Conservation (phyloP, 2,797 vertebrate species). For the Sparidentex hasta region DNA sequence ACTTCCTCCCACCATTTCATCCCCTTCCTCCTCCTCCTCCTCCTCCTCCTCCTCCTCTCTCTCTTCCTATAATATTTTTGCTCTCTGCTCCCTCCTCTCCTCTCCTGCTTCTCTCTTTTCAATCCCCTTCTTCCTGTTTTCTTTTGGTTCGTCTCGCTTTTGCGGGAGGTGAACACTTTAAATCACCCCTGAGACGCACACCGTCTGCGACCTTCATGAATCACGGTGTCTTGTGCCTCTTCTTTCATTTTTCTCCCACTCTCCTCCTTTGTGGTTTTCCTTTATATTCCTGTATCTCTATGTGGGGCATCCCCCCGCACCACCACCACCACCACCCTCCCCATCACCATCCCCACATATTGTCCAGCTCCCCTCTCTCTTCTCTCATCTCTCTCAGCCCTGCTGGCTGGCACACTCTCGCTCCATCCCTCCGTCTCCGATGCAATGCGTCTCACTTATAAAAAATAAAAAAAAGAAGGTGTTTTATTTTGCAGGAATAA, state of each 20-base stretch:
- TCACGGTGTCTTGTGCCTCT: conserved; percentile 53
- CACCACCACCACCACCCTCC: conserved; percentile 16
- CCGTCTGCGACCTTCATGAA: conserved; percentile 78
- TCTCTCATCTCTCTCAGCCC: conserved; percentile 51
- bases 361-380: conserved; percentile 58
- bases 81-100: conserved; percentile 19
- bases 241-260: conserved; percentile 59
- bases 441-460: conserved; percentile 43
- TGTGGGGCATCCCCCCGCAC: conserved; percentile 64
- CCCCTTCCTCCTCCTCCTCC: conserved; percentile 2
- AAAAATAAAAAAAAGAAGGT: conserved; percentile 27
- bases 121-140: conserved; percentile 27
- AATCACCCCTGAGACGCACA: conserved; percentile 75
- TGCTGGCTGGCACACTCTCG: conserved; percentile 26
- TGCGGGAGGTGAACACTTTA: conserved; percentile 73
- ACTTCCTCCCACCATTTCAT: conserved; percentile 60
- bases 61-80: conserved; percentile 26
- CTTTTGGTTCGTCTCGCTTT: conserved; percentile 39
- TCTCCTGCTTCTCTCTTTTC: conserved; percentile 8
- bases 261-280: conserved; percentile 57
- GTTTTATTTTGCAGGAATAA: conserved; percentile 30
- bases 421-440: conserved; percentile 34
- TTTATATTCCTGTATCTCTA: conserved; percentile 66
- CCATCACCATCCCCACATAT: conserved; percentile 34
- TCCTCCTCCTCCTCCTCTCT: conserved; percentile 1